These are phyloP conservation scores for Indri indri DNA, from an alignment of 2,113 vertebrate genomes.

Conservation along the genomic window DNA sequence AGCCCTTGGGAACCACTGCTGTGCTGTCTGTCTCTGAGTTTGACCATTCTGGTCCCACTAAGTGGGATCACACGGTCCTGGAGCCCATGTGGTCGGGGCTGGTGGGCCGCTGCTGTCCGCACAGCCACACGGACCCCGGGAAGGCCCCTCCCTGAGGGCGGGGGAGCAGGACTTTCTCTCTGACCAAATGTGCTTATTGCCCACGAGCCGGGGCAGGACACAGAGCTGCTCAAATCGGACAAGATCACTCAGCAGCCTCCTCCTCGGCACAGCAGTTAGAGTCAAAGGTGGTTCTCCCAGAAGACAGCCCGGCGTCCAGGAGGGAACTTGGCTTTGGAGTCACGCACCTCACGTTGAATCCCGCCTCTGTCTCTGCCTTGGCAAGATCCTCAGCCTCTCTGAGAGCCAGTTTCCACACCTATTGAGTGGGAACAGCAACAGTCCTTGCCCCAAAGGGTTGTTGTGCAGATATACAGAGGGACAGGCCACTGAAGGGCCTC, in stretches of 20 bases:
- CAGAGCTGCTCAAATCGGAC: not conserved
- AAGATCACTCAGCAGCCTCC: not conserved
- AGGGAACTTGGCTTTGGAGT: not conserved
- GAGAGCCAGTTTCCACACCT: not conserved
- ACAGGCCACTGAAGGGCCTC: rapidly evolving
- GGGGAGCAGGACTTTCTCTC: not conserved
- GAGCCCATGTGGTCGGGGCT: not conserved
- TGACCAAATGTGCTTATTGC: not conserved
- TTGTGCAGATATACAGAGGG: rapidly evolving
- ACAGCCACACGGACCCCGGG: rapidly evolving
- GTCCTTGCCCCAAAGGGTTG: too few relatives aligned
- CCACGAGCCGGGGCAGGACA: not conserved
- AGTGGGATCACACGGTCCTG: not conserved
- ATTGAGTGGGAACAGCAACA: not conserved
- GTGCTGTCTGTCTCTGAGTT: not conserved
- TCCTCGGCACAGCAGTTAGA: not conserved
- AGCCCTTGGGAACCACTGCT: not conserved
- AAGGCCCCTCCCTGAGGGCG: not conserved
- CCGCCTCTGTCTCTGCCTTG: not conserved
- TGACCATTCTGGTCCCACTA: too few relatives aligned
- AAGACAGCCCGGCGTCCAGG: not conserved
- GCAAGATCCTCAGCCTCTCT: not conserved
- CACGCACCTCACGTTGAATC: rapidly evolving
- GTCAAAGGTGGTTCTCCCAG: not conserved
- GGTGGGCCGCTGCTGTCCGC: not conserved